phyloP scores from a whole-genome alignment of 2,797 vertebrate species.

The Cichlasoma orientale region DNA sequence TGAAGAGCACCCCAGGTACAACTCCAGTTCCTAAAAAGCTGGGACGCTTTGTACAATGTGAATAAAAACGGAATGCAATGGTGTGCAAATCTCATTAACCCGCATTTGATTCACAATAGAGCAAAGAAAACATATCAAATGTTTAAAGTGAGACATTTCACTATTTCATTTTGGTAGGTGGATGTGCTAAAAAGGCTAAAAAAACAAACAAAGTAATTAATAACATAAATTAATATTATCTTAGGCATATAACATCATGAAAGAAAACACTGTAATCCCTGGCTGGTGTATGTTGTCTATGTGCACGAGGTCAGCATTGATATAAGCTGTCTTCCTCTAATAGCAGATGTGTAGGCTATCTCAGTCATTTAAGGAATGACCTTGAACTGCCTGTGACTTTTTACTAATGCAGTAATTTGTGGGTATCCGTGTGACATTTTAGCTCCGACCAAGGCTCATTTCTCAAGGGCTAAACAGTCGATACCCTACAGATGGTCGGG shows the following conservation, averaged over 20 bases:
- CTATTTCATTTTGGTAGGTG: background rate
- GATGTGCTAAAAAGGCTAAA: background rate
- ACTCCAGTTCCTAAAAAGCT: too few relatives aligned
- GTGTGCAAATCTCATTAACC: too few relatives aligned
- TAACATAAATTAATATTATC: background rate
- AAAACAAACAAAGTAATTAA: background rate
- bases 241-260: background rate
- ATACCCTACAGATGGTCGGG: constrained; percentile 50
- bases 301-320: background rate
- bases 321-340: background rate
- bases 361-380: constrained; percentile 21
- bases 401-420: constrained; percentile 29
- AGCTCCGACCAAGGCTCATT: constrained; percentile 47
- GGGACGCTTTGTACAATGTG: too few relatives aligned
- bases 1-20: too few relatives aligned
- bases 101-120: too few relatives aligned
- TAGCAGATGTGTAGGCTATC: constrained; percentile 2
- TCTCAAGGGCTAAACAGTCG: constrained; percentile 37
- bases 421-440: constrained; percentile 35
- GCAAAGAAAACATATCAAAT: too few relatives aligned
- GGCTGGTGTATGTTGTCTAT: background rate
- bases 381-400: constrained; percentile 56
- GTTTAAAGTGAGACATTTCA: too few relatives aligned
- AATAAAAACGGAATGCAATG: too few relatives aligned
- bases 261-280: background rate